Conservation (phyloP, 2,113 vertebrate genomes). For the Platanista minor region DNA sequence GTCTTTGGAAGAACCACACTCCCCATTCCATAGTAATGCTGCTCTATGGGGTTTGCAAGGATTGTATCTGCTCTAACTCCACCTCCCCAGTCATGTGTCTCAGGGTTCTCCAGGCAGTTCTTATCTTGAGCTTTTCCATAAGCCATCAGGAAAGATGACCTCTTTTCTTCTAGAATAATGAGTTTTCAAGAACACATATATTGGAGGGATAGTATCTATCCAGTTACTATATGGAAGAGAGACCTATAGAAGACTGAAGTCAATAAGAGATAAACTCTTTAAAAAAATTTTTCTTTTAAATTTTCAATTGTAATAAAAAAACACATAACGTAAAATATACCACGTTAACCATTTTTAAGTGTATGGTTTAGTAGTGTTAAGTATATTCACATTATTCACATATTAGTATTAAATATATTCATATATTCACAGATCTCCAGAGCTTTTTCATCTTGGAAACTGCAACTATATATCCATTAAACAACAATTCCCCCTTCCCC, state of each 20-base stretch:
- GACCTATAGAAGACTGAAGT: background rate
- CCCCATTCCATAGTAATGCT: background rate
- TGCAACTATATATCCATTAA: background rate
- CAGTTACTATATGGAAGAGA: background rate
- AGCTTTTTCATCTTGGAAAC: background rate
- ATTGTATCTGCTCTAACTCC: background rate
- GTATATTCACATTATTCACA: background rate
- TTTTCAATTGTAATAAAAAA: background rate
- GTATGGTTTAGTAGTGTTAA: background rate
- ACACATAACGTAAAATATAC: background rate
- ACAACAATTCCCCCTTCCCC: background rate
- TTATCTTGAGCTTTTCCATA: background rate
- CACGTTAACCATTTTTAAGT: background rate
- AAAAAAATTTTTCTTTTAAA: background rate
- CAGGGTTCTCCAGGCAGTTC: background rate
- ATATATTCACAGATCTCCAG: background rate
- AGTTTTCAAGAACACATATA: background rate
- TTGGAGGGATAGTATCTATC: background rate
- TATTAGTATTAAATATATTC: background rate
- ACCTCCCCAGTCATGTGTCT: background rate
- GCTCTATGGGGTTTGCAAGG: background rate
- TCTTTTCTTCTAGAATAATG: background rate
- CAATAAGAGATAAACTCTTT: background rate
- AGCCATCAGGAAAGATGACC: background rate
- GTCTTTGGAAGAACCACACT: background rate